These are phyloP conservation scores for Chrysaora quinquecirrha DNA, from an alignment of 30 jellyfish, hydroid and myxozoan species.

Conservation along the genomic window DNA sequence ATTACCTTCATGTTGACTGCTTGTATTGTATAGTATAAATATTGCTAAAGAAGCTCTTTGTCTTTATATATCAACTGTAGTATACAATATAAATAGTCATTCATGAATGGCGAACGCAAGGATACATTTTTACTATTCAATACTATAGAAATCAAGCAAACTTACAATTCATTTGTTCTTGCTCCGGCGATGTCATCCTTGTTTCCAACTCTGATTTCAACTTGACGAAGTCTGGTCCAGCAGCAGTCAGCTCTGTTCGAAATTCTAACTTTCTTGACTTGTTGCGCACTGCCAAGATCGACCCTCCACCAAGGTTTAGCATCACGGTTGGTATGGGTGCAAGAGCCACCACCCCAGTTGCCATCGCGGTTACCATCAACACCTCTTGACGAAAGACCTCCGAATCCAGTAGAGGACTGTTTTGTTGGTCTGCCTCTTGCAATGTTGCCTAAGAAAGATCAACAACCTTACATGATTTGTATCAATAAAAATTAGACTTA, in stretches of 20 bases:
- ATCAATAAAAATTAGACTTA: too few species aligned
- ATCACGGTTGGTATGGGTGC: conserved; percentile 14
- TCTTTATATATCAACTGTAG: too few species aligned
- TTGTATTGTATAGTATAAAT: too few species aligned
- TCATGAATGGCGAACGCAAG: too few species aligned
- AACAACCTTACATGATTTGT: too few species aligned
- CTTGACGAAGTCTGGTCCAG: not conserved
- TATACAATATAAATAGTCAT: too few species aligned
- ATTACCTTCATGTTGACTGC: too few species aligned
- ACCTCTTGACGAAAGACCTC: conserved; percentile 6
- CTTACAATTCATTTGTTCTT: not conserved
- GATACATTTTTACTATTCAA: too few species aligned
- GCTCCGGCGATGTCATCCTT: not conserved
- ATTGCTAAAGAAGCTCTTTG: too few species aligned
- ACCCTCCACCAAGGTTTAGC: conserved; percentile 26
- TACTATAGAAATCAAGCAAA: too few species aligned
- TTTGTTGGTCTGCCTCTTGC: not conserved
- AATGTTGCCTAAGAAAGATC: not conserved
- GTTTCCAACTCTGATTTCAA: not conserved
- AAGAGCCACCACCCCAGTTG: conserved; percentile 10
- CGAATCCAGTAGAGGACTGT: not conserved
- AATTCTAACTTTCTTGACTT: not conserved
- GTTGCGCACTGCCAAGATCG: conserved; percentile 17
- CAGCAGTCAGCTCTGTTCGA: not conserved
- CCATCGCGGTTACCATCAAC: conserved; percentile 17